Conservation (phyloP, 2,113 vertebrate species). For the Sylvia atricapilla region DNA sequence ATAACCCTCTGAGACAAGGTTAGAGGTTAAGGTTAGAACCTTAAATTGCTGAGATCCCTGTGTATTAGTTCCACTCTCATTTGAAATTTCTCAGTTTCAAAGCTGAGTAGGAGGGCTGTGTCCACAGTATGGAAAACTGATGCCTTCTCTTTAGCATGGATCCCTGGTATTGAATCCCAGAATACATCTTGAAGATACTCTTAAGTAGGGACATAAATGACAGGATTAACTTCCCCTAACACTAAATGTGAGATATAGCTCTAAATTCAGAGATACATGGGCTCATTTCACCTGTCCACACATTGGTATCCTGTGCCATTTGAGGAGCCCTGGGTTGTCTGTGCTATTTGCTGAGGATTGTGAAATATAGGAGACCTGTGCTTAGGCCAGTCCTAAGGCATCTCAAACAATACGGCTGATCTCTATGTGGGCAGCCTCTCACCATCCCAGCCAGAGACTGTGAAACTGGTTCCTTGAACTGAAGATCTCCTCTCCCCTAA, state of each 20-base stretch:
- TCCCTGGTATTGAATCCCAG: not conserved
- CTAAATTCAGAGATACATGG: not conserved
- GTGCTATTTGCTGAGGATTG: not conserved
- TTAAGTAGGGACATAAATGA: not conserved
- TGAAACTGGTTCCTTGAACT: not conserved
- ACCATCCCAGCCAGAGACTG: not conserved
- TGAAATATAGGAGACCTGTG: not conserved
- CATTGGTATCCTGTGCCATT: not conserved
- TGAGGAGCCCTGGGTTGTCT: not conserved
- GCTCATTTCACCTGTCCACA: not conserved
- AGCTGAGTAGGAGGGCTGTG: not conserved
- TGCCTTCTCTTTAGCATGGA: not conserved
- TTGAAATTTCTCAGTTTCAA: not conserved
- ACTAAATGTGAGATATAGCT: not conserved
- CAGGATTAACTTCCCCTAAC: not conserved
- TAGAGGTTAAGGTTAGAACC: not conserved
- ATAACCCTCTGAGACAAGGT: not conserved
- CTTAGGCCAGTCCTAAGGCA: not conserved
- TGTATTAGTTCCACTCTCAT: not conserved
- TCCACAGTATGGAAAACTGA: not conserved
- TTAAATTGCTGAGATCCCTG: not conserved
- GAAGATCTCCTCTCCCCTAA: not conserved
- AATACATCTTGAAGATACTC: not conserved
- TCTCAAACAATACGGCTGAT: not conserved
- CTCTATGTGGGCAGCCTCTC: not conserved